Evolutionary conservation across 2,888 invertebrate species (phyloP).

Genomic region (Papilio elwesi): DNA sequence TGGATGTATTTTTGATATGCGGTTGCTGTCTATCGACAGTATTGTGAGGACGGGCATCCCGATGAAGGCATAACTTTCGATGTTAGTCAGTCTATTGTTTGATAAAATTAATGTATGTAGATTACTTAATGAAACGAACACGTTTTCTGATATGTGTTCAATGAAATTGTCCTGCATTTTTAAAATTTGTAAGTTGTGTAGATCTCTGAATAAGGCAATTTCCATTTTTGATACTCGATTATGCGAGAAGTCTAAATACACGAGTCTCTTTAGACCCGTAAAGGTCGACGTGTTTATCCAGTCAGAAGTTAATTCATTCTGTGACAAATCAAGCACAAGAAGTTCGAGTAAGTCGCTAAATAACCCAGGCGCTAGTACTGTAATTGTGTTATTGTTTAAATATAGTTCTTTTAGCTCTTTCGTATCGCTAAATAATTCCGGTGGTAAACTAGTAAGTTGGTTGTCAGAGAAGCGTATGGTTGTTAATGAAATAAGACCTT

Average conservation of each 20-base stretch:
- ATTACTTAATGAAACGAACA: constrained; percentile 90
- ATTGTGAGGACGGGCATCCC: constrained; percentile 90
- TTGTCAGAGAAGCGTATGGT: constrained; percentile 92
- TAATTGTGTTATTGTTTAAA: constrained; percentile 92
- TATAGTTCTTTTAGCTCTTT: constrained; percentile 91
- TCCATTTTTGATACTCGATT: constrained; percentile 91
- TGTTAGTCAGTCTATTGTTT: constrained; percentile 89
- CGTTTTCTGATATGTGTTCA: constrained; percentile 90
- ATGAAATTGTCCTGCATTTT: constrained; percentile 92
- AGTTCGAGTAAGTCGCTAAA: constrained; percentile 91
- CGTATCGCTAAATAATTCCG: constrained; percentile 91
- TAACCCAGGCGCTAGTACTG: constrained; percentile 91
- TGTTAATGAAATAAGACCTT: constrained; percentile 88
- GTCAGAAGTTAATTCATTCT: constrained; percentile 91
- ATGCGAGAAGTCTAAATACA: constrained; percentile 90
- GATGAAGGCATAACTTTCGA: constrained; percentile 90
- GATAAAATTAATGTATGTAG: constrained; percentile 92
- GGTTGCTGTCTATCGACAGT: constrained; percentile 91
- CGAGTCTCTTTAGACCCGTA: constrained; percentile 89
- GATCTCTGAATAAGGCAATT: constrained; percentile 89
- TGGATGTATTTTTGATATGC: constrained; percentile 89
- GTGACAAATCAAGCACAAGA: constrained; percentile 89
- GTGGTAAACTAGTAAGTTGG: constrained; percentile 90
- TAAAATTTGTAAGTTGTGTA: constrained; percentile 91
- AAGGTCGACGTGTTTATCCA: constrained; percentile 93